These are phyloP conservation scores for Toxotes lorentzi DNA, from an alignment of 2,797 vertebrate genomes.

Conservation along the genomic window DNA sequence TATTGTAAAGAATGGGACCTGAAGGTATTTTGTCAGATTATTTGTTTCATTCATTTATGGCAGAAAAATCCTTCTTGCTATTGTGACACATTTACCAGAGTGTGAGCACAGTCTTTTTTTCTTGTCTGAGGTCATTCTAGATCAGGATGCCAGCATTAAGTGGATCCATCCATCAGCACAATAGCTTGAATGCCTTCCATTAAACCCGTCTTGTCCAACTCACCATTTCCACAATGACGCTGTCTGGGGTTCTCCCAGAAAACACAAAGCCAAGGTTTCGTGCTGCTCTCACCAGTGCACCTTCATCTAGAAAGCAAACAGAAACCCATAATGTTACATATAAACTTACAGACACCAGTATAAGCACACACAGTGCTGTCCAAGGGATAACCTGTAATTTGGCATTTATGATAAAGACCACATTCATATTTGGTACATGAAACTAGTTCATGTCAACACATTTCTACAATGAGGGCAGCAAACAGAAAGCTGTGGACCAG, in stretches of 20 bases:
- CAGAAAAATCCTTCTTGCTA: neutral
- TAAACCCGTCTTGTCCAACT: slow-evolving; percentile 60
- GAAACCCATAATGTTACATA: slow-evolving; percentile 16
- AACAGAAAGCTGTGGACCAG: slow-evolving; percentile 42
- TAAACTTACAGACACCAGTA: neutral
- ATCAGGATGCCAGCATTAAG: neutral
- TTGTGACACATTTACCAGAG: neutral
- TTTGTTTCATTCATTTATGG: neutral
- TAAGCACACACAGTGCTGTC: neutral
- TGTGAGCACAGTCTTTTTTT: slow-evolving; percentile 5
- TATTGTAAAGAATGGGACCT: neutral
- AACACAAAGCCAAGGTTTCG: slow-evolving; percentile 93
- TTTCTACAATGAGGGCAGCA: slow-evolving; percentile 30
- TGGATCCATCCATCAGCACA: slow-evolving; percentile 29
- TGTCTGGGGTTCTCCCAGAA: slow-evolving; percentile 95
- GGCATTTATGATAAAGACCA: slow-evolving; percentile 4
- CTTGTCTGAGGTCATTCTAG: neutral
- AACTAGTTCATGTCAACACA: slow-evolving; percentile 22
- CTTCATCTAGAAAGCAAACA: slow-evolving; percentile 89
- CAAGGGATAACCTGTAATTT: neutral
- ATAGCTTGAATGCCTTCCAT: slow-evolving; percentile 25
- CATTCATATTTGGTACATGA: slow-evolving; percentile 10
- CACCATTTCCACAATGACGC: slow-evolving; percentile 94
- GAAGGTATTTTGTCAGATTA: neutral
- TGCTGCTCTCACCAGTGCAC: slow-evolving; percentile 95